Evolutionary conservation across 2,888 invertebrate genomes (phyloP).

Genomic region (Pantelozetes paolii): DNA sequence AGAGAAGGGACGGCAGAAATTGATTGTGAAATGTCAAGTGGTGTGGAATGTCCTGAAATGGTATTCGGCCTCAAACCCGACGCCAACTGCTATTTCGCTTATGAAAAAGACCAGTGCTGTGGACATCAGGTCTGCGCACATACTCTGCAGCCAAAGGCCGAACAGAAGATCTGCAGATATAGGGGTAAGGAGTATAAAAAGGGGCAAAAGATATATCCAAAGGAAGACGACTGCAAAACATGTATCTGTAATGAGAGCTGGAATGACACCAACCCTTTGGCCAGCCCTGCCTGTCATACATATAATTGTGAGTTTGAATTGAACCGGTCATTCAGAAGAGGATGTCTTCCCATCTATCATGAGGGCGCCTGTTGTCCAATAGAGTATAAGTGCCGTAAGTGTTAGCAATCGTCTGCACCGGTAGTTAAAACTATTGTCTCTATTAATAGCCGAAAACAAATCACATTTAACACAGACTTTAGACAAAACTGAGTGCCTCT

Average conservation of each 20-base stretch:
- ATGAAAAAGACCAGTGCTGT: constrained; percentile 33
- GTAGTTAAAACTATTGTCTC: no score
- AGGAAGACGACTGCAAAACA: constrained; percentile 43
- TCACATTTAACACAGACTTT: background rate
- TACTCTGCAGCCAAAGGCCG: background rate
- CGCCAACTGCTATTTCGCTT: constrained; percentile 32
- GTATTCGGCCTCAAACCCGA: constrained; percentile 35
- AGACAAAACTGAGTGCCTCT: background rate
- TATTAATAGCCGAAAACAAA: background rate
- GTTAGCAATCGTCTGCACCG: background rate
- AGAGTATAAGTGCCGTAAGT: constrained; percentile 47
- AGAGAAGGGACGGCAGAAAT: background rate
- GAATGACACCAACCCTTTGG: constrained; percentile 42
- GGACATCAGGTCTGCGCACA: constrained; percentile 33
- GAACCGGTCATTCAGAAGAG: constrained; percentile 39
- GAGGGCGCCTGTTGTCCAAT: constrained; percentile 46
- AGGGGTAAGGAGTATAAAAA: constrained; percentile 41
- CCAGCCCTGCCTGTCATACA: constrained; percentile 39
- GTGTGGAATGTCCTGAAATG: constrained; percentile 36
- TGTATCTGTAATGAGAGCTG: constrained; percentile 45
- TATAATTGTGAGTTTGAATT: constrained; percentile 42
- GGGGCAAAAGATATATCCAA: constrained; percentile 45
- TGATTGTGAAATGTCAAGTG: constrained; percentile 26
- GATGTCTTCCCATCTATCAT: constrained; percentile 47
- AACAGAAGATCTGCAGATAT: constrained; percentile 41